phyloP scores from a whole-genome alignment of 2,888 invertebrate species.

The Sinohyriopsis cumingii region DNA sequence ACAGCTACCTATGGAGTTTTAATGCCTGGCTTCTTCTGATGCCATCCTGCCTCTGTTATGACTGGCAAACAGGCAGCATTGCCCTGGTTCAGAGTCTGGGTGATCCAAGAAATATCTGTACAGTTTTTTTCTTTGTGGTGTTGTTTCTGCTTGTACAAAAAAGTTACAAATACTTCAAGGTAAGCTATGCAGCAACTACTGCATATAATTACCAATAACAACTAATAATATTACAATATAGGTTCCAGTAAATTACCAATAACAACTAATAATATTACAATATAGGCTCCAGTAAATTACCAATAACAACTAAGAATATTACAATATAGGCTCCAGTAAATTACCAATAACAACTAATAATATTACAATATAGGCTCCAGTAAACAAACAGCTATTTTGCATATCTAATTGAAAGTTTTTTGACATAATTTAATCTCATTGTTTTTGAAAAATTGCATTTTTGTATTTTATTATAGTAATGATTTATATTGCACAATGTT shows the following conservation, averaged over 20 bases:
- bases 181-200: neutral
- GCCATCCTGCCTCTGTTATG: conserved; percentile 85
- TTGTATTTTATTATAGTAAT: too few relatives aligned
- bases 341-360: too few relatives aligned
- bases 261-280: neutral
- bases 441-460: too few relatives aligned
- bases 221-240: neutral
- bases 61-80: conserved; percentile 93
- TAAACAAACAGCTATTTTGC: too few relatives aligned
- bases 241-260: too few relatives aligned
- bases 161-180: conserved; percentile 14
- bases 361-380: neutral
- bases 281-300: too few relatives aligned
- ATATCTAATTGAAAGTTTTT: too few relatives aligned
- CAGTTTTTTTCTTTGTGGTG: conserved; percentile 76
- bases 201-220: too few relatives aligned
- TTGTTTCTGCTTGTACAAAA: conserved; percentile 12
- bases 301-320: too few relatives aligned
- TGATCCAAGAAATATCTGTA: conserved; percentile 83
- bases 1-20: conserved; percentile 86
- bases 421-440: too few relatives aligned
- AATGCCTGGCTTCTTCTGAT: conserved; percentile 89
- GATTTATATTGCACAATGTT: too few relatives aligned
- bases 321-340: neutral
- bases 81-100: conserved; percentile 82